Conservation (phyloP, 2,888 invertebrate genomes). For the Mythimna pallens region DNA sequence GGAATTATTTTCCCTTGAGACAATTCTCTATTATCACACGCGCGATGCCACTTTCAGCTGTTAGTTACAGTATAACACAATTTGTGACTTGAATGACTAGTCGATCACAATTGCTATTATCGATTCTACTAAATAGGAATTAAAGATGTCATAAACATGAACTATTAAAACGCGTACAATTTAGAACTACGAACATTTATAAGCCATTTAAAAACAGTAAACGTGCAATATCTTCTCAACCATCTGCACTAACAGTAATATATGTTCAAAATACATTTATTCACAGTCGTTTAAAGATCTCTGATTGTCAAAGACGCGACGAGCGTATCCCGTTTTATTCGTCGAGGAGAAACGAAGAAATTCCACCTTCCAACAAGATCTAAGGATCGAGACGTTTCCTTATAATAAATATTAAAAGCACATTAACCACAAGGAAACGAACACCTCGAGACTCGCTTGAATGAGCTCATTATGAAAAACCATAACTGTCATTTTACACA, state of each 20-base stretch:
- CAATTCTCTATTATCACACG: too few species aligned
- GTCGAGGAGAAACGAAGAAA: conserved; percentile 13
- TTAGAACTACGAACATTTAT: neutral
- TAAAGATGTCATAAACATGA: neutral
- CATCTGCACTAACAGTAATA: conserved; percentile 39
- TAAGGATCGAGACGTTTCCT: conserved; percentile 46
- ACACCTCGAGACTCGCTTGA: conserved; percentile 25
- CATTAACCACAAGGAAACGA: conserved; percentile 47
- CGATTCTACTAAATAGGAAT: neutral
- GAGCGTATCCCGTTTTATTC: conserved; percentile 42
- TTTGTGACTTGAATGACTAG: neutral
- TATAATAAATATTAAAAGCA: conserved; percentile 47
- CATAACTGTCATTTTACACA: conserved; percentile 61
- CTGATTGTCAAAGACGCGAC: conserved; percentile 43
- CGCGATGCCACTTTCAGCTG: too few species aligned
- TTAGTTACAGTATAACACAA: neutral
- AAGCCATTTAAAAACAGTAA: conserved; percentile 12
- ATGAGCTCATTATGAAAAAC: conserved; percentile 53
- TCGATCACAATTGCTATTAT: neutral
- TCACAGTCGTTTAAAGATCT: conserved; percentile 36
- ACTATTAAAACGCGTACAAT: neutral
- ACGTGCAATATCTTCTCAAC: conserved; percentile 20
- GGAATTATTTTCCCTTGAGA: too few species aligned
- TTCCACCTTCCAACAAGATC: conserved; percentile 34
- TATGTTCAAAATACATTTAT: conserved; percentile 40